These are phyloP conservation scores for Trissolcus japonicus DNA, from an alignment of 2,888 invertebrate species.

Conservation along the genomic window DNA sequence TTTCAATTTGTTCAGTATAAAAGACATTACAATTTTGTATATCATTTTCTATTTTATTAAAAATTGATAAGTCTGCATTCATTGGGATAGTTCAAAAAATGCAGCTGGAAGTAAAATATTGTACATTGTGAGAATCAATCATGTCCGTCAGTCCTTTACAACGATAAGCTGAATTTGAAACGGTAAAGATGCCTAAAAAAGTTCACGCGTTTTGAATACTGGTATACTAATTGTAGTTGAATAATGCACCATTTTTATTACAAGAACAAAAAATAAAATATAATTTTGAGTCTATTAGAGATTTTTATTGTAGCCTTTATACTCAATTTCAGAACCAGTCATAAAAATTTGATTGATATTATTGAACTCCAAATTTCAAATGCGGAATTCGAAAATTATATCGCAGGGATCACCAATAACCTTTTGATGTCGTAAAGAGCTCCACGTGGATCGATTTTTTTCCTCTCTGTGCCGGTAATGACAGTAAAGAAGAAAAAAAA, in stretches of 20 bases:
- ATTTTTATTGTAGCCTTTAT: too few relatives aligned
- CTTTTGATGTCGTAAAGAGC: too few relatives aligned
- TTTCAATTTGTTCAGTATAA: too few relatives aligned
- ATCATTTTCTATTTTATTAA: background rate
- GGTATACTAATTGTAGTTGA: constrained; percentile 40
- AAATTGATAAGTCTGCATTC: background rate
- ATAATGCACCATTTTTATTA: constrained; percentile 40
- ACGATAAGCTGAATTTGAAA: constrained; percentile 35
- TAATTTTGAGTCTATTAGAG: constrained; percentile 1
- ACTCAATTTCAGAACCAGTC: too few relatives aligned
- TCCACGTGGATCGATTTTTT: too few relatives aligned
- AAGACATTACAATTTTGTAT: too few relatives aligned
- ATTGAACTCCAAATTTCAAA: too few relatives aligned
- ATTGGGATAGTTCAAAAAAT: constrained; percentile 34
- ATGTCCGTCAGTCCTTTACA: constrained; percentile 29
- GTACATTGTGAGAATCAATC: constrained; percentile 25
- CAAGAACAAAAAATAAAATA: constrained; percentile 29
- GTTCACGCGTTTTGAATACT: constrained; percentile 18
- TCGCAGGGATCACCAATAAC: too few relatives aligned
- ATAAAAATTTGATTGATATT: too few relatives aligned
- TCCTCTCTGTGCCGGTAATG: too few relatives aligned
- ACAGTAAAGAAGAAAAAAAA: too few relatives aligned
- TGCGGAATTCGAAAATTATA: too few relatives aligned
- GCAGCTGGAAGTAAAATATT: constrained; percentile 9
- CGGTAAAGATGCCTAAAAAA: constrained; percentile 31